Evolutionary conservation across 2,797 vertebrate species (phyloP), one percentile per base, ranked within the genome.

Genomic region (Halcyon smyrnensis): DNA sequence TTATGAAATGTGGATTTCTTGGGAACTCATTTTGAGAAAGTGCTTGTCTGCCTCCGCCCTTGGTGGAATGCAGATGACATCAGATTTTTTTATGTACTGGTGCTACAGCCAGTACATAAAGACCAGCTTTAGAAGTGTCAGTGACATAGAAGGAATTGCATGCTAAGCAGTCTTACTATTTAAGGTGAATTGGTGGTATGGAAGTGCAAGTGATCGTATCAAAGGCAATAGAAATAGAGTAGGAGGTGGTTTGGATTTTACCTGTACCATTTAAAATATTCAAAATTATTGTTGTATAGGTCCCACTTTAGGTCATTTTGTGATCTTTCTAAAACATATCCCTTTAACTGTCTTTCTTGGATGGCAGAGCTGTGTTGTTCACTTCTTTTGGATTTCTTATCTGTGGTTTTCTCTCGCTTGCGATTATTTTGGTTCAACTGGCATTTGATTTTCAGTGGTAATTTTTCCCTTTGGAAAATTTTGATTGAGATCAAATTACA

Each of bases 1-100:
- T 97, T 91, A 87, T 94, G 90, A 84, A 92, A 88, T 53, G 86
- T 62, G 81, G 25, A 74, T 96, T 95, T 96, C 87, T 92, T 93
- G 84, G 85, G 94, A 96, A 95, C 18, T 91, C 86, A 39, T 80
- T 97, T 97, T 94, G 90, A 90, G 90, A 93, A 97, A 97, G 86
- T 63, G 69, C 50, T 87, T 89, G 83, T 63, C 63, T 92, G 87
- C 63, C 84, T 97, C 93, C 84, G 71, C 94, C 91, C 67, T 59
- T 80, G 60, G 34, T 68, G 91, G 76, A 96, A 96, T 51, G 85
- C 63, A 89, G 84, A 93, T 94, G 84, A 91, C 89, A 48, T 90
- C 74, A 92, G 85, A 46, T 95, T 94, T 95, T 95, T 94, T 91
- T 84, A 87, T 77, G 36, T 87, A 8, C 83, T 90, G 41, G 32